phyloP scores from a whole-genome alignment of 2,888 invertebrate genomes.

The Ectropis crepuscularia region DNA sequence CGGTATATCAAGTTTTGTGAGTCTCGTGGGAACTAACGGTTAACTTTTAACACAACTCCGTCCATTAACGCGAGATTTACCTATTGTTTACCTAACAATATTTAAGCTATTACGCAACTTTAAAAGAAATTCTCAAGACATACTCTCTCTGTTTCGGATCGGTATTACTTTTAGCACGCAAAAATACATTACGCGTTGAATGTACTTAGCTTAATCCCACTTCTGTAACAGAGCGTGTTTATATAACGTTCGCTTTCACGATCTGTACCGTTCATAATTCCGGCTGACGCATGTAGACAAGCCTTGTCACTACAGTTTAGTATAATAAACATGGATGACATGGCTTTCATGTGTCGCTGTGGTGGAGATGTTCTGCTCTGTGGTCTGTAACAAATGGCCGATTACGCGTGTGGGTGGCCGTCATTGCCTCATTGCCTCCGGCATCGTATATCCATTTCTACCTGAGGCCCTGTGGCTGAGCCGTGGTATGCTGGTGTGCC shows the following conservation, averaged over 20 bases:
- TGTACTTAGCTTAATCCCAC: slow-evolving; percentile 34
- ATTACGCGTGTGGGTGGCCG: slow-evolving; percentile 51
- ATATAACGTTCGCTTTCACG: slow-evolving; percentile 66
- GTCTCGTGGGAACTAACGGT: slow-evolving; percentile 78
- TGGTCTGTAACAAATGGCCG: slow-evolving; percentile 40
- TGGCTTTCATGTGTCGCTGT: slow-evolving; percentile 15
- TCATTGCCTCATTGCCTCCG: slow-evolving; percentile 44
- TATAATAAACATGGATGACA: slow-evolving; percentile 22
- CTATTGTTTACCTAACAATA: slow-evolving; percentile 36
- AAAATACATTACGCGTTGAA: slow-evolving; percentile 21
- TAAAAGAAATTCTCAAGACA: slow-evolving; percentile 23
- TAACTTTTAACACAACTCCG: slow-evolving; percentile 40
- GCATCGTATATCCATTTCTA: slow-evolving; percentile 44
- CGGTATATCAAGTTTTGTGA: slow-evolving; percentile 78
- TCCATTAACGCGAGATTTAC: slow-evolving; percentile 41
- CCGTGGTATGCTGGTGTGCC: slow-evolving; percentile 32
- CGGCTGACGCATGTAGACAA: slow-evolving; percentile 27
- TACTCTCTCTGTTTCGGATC: slow-evolving; percentile 21
- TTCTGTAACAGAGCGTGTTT: slow-evolving; percentile 51
- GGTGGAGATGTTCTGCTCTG: slow-evolving; percentile 26
- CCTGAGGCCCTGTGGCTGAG: slow-evolving; percentile 38
- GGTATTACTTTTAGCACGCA: slow-evolving; percentile 22
- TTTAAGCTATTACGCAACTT: slow-evolving; percentile 34
- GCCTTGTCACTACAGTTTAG: slow-evolving; percentile 24
- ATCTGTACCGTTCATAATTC: slow-evolving; percentile 41